A percentile compares a stretch with the other conserved stretches of the same genome.
Evolutionary conservation across 2,797 vertebrate species (phyloP).

Genomic region (Bradypodion pumilum): DNA sequence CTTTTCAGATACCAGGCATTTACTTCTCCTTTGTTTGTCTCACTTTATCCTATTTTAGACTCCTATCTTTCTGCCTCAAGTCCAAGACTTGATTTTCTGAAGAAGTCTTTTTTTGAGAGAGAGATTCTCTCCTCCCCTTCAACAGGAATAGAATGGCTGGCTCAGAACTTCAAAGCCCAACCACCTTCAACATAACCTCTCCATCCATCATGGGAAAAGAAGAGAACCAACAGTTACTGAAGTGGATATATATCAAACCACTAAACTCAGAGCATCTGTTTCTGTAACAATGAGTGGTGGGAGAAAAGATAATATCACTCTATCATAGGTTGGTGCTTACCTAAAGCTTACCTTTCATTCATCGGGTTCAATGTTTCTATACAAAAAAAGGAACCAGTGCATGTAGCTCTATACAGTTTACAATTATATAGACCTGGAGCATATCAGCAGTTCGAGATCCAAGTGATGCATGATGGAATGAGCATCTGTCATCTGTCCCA

Average conservation of each 20-base stretch:
- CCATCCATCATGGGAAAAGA: not conserved
- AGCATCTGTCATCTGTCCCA: no score
- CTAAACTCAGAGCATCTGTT: not conserved
- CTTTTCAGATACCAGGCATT: not conserved
- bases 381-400: not conserved
- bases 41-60: slow-evolving; percentile 4
- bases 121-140: not conserved
- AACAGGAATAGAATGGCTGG: not conserved
- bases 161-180: not conserved
- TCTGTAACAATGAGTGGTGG: not conserved
- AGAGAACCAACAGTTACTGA: not conserved
- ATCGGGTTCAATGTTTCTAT: not conserved
- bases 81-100: slow-evolving; percentile 24
- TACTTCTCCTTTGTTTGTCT: not conserved
- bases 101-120: not conserved
- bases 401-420: no score
- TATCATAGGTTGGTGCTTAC: not conserved
- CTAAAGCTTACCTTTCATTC: not conserved
- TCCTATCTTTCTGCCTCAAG: not conserved
- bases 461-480: no score
- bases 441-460: no score
- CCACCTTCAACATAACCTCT: not conserved
- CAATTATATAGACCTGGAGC: no score
- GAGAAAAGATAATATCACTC: not conserved
- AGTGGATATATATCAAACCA: not conserved